phyloP scores from a whole-genome alignment of 2,797 vertebrate species.

The Oreochromis grahami region DNA sequence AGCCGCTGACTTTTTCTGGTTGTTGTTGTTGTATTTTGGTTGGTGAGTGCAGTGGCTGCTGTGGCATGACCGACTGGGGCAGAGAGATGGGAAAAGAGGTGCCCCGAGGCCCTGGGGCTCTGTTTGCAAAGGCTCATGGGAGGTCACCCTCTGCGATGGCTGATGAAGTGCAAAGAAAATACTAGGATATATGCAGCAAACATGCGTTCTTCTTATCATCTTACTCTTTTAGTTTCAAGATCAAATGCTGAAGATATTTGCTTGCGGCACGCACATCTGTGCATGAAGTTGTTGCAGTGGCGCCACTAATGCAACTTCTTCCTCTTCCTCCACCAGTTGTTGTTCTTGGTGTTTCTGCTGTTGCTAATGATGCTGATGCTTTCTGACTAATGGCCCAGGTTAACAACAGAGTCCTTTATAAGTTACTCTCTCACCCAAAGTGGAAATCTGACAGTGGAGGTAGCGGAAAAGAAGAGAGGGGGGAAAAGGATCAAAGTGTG shows the following conservation, averaged over 20 bases:
- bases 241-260: background rate
- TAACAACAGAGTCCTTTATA: slow-evolving; percentile 32
- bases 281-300: slow-evolving; percentile 53
- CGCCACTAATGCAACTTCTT: slow-evolving; percentile 36
- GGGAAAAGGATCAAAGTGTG: slow-evolving; percentile 26
- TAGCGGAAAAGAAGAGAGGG: background rate
- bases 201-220: slow-evolving; percentile 1
- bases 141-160: slow-evolving; percentile 55
- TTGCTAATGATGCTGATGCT: slow-evolving; percentile 5
- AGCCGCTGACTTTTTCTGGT: slow-evolving; percentile 41
- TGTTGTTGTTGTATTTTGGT: slow-evolving; percentile 53
- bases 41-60: slow-evolving; percentile 30
- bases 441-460: background rate
- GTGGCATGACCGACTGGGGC: slow-evolving; percentile 63
- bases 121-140: slow-evolving; percentile 75
- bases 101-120: slow-evolving; percentile 52
- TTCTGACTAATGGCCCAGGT: slow-evolving; percentile 6
- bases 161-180: slow-evolving; percentile 42
- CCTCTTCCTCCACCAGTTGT: slow-evolving; percentile 15
- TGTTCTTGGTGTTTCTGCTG: slow-evolving; percentile 6
- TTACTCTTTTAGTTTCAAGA: background rate
- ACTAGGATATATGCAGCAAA: slow-evolving; percentile 31
- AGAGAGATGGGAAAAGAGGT: slow-evolving; percentile 44
- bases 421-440: slow-evolving; percentile 8
- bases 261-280: slow-evolving; percentile 30